A percentile compares a stretch with the other conserved stretches of the same genome.
Conservation (phyloP, 2,113 vertebrate genomes). For the Hippolais icterina region DNA sequence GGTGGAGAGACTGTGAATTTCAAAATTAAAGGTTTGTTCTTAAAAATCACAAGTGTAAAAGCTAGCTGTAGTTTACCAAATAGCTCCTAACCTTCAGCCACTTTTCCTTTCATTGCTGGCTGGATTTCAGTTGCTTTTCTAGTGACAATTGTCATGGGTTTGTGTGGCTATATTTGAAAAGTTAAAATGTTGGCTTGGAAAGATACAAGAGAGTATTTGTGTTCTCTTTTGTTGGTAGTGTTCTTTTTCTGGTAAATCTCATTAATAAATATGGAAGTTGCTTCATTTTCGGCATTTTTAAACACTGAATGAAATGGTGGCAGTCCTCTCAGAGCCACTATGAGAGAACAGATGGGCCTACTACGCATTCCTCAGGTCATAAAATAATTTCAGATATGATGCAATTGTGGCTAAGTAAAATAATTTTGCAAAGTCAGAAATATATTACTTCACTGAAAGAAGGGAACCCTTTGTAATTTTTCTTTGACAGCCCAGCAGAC, state of each 20-base stretch:
- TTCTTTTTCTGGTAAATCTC: constrained; percentile 29
- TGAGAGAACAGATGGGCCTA: constrained; percentile 73
- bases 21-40: constrained; percentile 82
- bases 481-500: constrained; percentile 59
- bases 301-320: constrained; percentile 55
- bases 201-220: constrained; percentile 24
- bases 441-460: constrained; percentile 68
- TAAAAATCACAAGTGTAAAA: constrained; percentile 70
- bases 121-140: constrained; percentile 10
- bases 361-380: constrained; percentile 66
- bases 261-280: constrained; percentile 62
- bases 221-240: not conserved
- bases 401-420: constrained; percentile 69
- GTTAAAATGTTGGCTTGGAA: constrained; percentile 13
- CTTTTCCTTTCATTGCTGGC: constrained; percentile 16
- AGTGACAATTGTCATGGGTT: not conserved
- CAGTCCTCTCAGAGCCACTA: constrained; percentile 66
- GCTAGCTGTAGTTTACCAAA: constrained; percentile 45
- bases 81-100: constrained; percentile 23
- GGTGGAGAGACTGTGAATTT: constrained; percentile 82
- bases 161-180: constrained; percentile 21
- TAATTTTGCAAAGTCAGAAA: constrained; percentile 70
- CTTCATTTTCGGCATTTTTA: constrained; percentile 61
- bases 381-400: constrained; percentile 76
- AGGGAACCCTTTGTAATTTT: constrained; percentile 64